Evolutionary conservation across 1,140 invertebrate species (phyloP), one percentile per base, ranked within the genome.

Genomic region (Scaptodrosophila lebanonensis): DNA sequence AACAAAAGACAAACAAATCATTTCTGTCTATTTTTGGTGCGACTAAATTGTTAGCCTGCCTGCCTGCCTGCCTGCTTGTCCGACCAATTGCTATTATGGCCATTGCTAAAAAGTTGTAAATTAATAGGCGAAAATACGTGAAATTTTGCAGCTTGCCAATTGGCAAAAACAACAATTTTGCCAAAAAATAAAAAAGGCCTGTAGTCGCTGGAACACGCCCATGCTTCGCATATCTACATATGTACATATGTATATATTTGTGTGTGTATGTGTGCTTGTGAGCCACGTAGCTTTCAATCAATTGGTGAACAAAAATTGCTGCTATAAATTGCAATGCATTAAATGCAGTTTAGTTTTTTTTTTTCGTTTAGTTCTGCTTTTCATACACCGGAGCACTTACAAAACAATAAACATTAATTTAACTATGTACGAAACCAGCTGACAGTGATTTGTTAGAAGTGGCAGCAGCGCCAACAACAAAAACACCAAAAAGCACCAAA

Each of bases 341-440:
- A 75, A 69, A 82, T 70, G 69, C 43, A 39, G 56, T 50, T 32
- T 6, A 38, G 56, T 63, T 50, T 67, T 61, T 44, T 42, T 49
- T n/a, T n/a, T n/a, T n/a, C n/a, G n/a, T n/a, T n/a, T n/a, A n/a
- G n/a, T n/a, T n/a, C n/a, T n/a, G n/a, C n/a, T n/a, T n/a, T 57
- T 30, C 22, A 25, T 61, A 38, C 40, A 42, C 57, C 56, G 69
- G 57, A 57, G 69, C 75, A 82, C 75, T 82, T 82, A 82, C 66
- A 72, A 59, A 82, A 82, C 75, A 82, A 82, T 82, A 82, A 82
- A 82, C 75, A 82, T 82, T 82, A 60, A 75, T 82, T 82, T 82
- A 70, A 66, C 75, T 47, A 66, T 66, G 42, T n/a, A 33, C 32
- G 35, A 38, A 38, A 38, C 17, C 66, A 54, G 64, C 65, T 66